Evolutionary conservation across 2,797 vertebrate genomes (phyloP).

Genomic region (Falco peregrinus): DNA sequence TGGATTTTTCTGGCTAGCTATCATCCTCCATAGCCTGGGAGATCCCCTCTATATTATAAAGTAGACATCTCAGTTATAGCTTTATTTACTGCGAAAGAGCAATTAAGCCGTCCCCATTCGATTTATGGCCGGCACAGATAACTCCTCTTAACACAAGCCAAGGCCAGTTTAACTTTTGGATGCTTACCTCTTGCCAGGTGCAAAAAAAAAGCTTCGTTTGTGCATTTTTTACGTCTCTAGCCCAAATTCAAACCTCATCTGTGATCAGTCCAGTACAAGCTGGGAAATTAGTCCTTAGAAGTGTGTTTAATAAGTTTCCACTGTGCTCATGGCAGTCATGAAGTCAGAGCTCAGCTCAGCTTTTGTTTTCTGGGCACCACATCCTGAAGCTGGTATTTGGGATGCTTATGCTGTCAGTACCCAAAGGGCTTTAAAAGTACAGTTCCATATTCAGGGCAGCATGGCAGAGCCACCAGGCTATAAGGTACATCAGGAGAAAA

Average conservation of each 20-base stretch:
- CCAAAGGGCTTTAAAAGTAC: neutral
- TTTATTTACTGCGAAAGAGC: conserved; percentile 50
- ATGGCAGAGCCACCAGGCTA: neutral
- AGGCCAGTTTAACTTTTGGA: conserved; percentile 14
- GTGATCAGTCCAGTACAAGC: neutral
- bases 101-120: neutral
- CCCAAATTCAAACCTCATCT: neutral
- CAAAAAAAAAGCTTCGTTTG: neutral
- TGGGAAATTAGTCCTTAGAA: neutral
- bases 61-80: conserved; percentile 2
- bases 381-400: neutral
- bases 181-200: neutral
- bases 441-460: neutral
- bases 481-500: neutral
- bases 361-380: neutral
- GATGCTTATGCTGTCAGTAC: neutral
- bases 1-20: conserved; percentile 27
- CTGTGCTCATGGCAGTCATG: neutral
- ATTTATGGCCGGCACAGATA: conserved; percentile 4
- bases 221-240: neutral
- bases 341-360: neutral
- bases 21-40: neutral
- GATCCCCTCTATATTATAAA: neutral
- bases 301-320: neutral
- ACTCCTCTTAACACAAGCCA: neutral